phyloP scores from a whole-genome alignment of 2,888 invertebrate genomes.

The Cryptocheilus praepositus region DNA sequence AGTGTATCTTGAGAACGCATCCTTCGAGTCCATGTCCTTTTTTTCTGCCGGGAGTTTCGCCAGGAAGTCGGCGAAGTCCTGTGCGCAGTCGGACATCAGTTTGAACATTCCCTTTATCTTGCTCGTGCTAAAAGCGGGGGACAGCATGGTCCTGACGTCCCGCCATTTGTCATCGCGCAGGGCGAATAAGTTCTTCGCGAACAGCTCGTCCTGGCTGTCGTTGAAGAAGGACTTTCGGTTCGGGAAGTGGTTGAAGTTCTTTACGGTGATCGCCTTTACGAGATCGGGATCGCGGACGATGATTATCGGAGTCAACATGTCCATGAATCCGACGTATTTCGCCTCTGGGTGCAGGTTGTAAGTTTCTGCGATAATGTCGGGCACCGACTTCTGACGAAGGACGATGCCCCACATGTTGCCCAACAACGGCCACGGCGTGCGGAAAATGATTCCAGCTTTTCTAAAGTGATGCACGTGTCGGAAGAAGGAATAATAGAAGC shows the following conservation, averaged over 20 bases:
- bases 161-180: conserved; percentile 75
- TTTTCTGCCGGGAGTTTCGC: conserved; percentile 33
- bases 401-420: conserved; percentile 46
- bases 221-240: conserved; percentile 35
- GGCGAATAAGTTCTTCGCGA: conserved; percentile 52
- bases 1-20: conserved; percentile 56
- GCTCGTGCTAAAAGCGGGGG: conserved; percentile 78
- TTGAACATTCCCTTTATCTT: conserved; percentile 78
- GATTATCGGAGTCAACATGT: conserved; percentile 43
- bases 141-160: conserved; percentile 76
- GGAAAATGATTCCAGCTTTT: not conserved
- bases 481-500: not conserved
- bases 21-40: conserved; percentile 61
- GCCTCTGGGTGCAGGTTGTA: conserved; percentile 44
- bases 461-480: not conserved
- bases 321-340: conserved; percentile 53
- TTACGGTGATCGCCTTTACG: conserved; percentile 44
- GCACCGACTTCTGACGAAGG: conserved; percentile 32
- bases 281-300: conserved; percentile 52
- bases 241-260: conserved; percentile 44
- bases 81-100: conserved; percentile 72
- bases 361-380: conserved; percentile 36
- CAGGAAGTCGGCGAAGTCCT: conserved; percentile 59
- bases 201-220: conserved; percentile 33
- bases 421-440: conserved; percentile 27